Base-by-base conservation (phyloP, 2,888 invertebrate species). In the Lepetodrilus schrolli region DNA sequence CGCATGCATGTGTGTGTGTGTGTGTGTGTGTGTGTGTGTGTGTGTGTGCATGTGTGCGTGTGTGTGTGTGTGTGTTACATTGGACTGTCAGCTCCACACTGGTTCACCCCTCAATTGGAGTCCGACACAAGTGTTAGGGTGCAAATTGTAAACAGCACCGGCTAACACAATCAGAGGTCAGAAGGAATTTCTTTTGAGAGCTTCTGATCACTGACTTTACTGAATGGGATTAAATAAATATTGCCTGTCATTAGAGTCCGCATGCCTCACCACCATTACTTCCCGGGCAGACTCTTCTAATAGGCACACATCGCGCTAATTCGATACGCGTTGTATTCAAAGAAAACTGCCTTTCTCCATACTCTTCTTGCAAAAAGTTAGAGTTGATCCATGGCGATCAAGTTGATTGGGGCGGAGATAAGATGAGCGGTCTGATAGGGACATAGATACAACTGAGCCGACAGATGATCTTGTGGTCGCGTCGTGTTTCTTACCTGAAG, bases 141-240 rank as follows among this genome's bases (percentile, higher is more conserved):
- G 68, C 68, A 47, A 68, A 68, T 68, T 68, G 68, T 43, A 26
- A 43, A 4, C 43, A n/a, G 43, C 68, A 43, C 38, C 43, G 21
- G n/a, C 38, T 43, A 38, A 30, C 43, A 68, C 68, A 68, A 68
- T 68, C 23, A 26, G 26, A n/a, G 68, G 47, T 38, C 47, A 47
- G 30, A 4, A 20, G 17, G 68, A 68, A 26, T 43, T 23, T 23
- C 68, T 68, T 47, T 26, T 47, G 4, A 21, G 68, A 68, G 48
- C 23, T 38, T 23, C 20, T 38, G 66, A 66, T 66, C 66, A 66
- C 38, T 66, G 66, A 66, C 66, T 66, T 66, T 17, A 37, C 13
- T 66, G 66, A 66, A 66, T 38, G 66, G 68, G 47, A 68, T 68
- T 68, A 68, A 68, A 68, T 68, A 68, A 68, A 47, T 68, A 68